phyloP scores from a whole-genome alignment of 2,113 vertebrate species.

The Fregetta grallaria region DNA sequence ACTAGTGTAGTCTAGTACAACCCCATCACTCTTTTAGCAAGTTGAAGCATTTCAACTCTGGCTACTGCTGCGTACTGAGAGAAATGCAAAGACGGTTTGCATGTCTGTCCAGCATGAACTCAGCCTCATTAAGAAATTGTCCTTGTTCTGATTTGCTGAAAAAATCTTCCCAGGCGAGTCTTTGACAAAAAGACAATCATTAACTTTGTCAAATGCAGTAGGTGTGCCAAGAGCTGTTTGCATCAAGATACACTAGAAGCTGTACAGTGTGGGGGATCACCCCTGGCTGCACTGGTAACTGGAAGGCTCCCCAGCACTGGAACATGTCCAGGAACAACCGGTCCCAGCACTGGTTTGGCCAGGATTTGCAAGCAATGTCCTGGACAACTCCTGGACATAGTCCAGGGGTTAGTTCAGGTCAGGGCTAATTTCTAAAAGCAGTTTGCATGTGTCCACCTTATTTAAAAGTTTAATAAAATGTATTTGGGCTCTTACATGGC shows the following conservation, averaged over 20 bases:
- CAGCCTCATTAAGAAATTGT: neutral
- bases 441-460: neutral
- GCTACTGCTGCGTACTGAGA: neutral
- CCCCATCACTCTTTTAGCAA: neutral
- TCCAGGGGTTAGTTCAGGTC: neutral
- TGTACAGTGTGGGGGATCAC: neutral
- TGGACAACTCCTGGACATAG: neutral
- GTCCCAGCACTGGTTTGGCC: neutral
- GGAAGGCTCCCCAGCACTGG: neutral
- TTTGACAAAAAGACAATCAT: constrained; percentile 8
- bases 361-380: neutral
- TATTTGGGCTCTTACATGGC: neutral
- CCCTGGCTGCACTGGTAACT: neutral
- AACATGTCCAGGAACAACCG: neutral
- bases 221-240: neutral
- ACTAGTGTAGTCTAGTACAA: neutral
- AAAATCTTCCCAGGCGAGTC: neutral
- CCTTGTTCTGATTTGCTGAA: neutral
- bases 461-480: neutral
- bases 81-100: neutral
- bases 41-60: too few species aligned
- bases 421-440: neutral
- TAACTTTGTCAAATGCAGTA: neutral
- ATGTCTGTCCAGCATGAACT: neutral
- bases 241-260: neutral